Conservation (phyloP, 53 echinoderm and acorn worm genomes). For the Paelopatides confundens region DNA sequence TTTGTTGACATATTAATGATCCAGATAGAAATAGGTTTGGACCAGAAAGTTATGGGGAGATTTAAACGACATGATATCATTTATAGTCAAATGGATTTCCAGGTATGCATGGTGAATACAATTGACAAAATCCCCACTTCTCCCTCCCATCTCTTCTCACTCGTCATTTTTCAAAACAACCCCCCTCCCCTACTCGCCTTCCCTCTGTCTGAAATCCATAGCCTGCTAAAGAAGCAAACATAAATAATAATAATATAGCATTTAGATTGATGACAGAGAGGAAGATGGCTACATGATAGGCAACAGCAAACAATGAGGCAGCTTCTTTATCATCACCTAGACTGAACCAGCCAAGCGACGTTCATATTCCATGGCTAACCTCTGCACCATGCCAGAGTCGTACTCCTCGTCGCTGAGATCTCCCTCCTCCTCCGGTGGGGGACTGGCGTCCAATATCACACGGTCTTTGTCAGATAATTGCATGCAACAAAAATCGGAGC, state of each 20-base stretch:
- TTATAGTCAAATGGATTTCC: too few species aligned
- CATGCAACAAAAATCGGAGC: constrained; percentile 17
- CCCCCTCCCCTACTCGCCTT: neutral
- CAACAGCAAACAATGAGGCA: neutral
- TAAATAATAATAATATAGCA: too few species aligned
- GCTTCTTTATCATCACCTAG: neutral
- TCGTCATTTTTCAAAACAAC: too few species aligned
- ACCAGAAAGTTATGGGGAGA: too few species aligned
- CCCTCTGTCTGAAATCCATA: neutral
- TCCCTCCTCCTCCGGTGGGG: constrained; percentile 72
- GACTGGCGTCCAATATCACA: constrained; percentile 77
- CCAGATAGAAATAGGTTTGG: too few species aligned
- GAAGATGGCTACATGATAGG: neutral
- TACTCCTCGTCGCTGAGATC: constrained; percentile 42
- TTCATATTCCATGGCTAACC: constrained; percentile 33
- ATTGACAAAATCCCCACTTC: too few species aligned
- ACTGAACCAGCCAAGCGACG: constrained; percentile 23
- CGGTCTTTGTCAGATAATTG: constrained; percentile 5
- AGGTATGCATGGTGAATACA: too few species aligned
- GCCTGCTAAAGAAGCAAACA: neutral
- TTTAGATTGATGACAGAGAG: neutral
- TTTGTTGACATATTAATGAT: too few species aligned
- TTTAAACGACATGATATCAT: too few species aligned
- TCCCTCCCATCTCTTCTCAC: neutral
- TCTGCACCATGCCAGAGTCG: constrained; percentile 5